Conservation (phyloP, 2,888 invertebrate genomes). For the Oasisia sp. region DNA sequence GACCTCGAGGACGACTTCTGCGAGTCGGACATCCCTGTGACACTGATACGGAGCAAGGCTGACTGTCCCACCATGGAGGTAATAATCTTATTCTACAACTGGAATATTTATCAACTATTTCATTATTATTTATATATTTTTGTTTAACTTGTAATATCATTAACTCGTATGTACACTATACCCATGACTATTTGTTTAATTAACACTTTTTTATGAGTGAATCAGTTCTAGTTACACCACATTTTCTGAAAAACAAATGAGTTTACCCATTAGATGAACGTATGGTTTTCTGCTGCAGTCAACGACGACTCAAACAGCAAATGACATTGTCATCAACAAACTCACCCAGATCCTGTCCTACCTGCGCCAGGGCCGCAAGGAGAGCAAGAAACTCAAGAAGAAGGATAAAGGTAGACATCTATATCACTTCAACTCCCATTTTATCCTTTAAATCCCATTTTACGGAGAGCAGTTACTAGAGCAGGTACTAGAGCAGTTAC, state of each 20-base stretch:
- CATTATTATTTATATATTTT: too few species aligned
- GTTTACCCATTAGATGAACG: too few species aligned
- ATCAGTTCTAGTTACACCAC: too few species aligned
- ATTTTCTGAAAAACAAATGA: too few species aligned
- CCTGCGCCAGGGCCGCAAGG: slow-evolving; percentile 86
- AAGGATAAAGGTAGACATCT: slow-evolving; percentile 47
- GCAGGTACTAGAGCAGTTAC: too few species aligned
- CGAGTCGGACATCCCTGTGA: slow-evolving; percentile 94
- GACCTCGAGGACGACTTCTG: slow-evolving; percentile 88
- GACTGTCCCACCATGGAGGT: slow-evolving; percentile 81
- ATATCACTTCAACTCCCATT: not conserved
- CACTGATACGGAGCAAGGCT: slow-evolving; percentile 83
- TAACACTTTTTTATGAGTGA: too few species aligned
- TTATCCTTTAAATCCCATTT: too few species aligned
- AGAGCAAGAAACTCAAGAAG: slow-evolving; percentile 73
- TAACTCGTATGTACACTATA: too few species aligned
- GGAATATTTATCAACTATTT: too few species aligned
- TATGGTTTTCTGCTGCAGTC: slow-evolving; percentile 55
- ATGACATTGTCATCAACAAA: slow-evolving; percentile 89
- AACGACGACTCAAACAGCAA: slow-evolving; percentile 71
- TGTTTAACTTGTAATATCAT: too few species aligned
- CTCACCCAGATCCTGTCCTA: slow-evolving; percentile 96
- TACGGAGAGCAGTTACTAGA: too few species aligned
- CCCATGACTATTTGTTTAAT: too few species aligned
- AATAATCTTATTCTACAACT: slow-evolving; percentile 1